Evolutionary conservation across 2,888 invertebrate genomes (phyloP).

Genomic region (Nasonia oneida): DNA sequence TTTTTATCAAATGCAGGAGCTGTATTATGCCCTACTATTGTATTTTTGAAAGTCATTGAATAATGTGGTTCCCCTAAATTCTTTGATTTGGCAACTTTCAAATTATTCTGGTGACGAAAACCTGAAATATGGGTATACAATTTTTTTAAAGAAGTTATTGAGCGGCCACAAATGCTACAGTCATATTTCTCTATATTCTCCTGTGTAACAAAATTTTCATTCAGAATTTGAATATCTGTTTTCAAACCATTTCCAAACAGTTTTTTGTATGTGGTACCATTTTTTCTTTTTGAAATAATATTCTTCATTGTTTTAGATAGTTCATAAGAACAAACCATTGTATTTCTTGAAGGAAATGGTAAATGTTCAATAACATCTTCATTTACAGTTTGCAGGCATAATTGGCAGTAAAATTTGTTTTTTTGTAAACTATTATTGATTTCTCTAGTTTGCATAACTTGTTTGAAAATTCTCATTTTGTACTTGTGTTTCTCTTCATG

Average conservation of each 20-base stretch:
- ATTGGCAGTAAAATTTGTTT: neutral
- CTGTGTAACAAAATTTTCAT: neutral
- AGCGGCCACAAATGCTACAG: neutral
- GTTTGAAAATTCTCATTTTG: neutral
- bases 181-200: neutral
- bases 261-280: neutral
- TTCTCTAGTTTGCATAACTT: neutral
- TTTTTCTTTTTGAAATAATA: neutral
- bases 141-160: neutral
- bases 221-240: neutral
- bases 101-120: neutral
- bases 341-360: neutral
- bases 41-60: neutral
- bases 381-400: neutral
- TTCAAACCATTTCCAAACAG: neutral
- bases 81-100: neutral
- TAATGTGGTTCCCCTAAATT: neutral
- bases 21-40: neutral
- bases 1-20: neutral
- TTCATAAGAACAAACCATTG: neutral
- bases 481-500: constrained; percentile 3
- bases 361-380: neutral
- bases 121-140: neutral
- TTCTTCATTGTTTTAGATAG: neutral
- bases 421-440: neutral